Base-by-base conservation (phyloP, 2,888 invertebrate species). In the Clostera curtula region DNA sequence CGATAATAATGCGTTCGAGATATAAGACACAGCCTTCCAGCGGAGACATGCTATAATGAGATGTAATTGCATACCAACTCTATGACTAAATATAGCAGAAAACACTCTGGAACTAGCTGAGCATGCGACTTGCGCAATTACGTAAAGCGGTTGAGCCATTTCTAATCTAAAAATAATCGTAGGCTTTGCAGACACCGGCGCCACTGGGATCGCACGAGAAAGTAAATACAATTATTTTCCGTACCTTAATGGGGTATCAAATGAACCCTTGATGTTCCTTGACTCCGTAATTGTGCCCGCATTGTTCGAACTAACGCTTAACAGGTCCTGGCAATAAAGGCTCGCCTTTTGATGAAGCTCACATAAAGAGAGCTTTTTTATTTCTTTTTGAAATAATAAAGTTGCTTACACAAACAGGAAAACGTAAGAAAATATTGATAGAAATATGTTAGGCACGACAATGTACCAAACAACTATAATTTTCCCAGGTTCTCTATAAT, bases 131-230 rank as follows among this genome's bases (percentile, higher is more conserved):
- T 56, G 76, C 71, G 77, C 72, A 83, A 83, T 82, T 83, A 82
- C 83, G 77, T 83, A 83, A 82, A 82, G 80, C 77, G 69, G 82
- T 79, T 80, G 75, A 75, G 82, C 80, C 82, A 82, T 83, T 83
- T 83, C 83, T 83, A 83, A 83, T 83, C 83, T 82, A 83, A 83
- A 83, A 83, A 83, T 83, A 83, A 83, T 83, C 83, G 80, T 70
- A 79, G 83, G 79, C 77, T 77, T 61, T 65, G 54, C 64, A 69
- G 75, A 65, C 73, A 63, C 65, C 63, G 82, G 80, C 80, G 82
- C 83, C 82, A 74, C 63, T 66, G 64, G 73, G 73, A 70, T 75
- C 68, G 65, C 69, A 69, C 67, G 76, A 76, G 83, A 83, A 80
- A 82, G 80, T 79, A 75, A 75, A 74, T 46, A 71, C 65, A 65